A percentile compares a stretch with the other conserved stretches of the same genome.
These are phyloP conservation scores for Diaprepes abbreviatus DNA, from an alignment of 2,888 invertebrate genomes.

Conservation along the genomic window DNA sequence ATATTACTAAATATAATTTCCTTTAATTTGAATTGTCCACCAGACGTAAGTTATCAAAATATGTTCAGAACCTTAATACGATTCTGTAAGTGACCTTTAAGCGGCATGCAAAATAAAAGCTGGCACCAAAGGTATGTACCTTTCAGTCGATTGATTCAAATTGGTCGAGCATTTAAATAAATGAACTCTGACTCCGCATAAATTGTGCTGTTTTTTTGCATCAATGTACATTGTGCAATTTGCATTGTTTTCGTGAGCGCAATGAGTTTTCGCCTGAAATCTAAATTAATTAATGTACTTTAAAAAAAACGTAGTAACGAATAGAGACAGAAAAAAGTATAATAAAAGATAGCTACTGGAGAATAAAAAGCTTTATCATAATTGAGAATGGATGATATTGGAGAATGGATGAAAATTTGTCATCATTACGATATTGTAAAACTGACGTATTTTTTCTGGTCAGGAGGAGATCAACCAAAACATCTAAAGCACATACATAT, in stretches of 20 bases:
- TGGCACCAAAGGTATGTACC: constrained; percentile 39
- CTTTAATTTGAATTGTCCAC: too few relatives aligned
- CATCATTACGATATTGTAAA: too few relatives aligned
- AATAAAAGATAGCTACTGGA: too few relatives aligned
- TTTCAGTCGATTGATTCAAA: constrained; percentile 53
- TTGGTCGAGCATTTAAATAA: constrained; percentile 52
- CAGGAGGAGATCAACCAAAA: too few relatives aligned
- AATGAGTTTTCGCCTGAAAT: constrained; percentile 22
- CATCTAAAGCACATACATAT: too few relatives aligned
- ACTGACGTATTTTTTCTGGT: too few relatives aligned
- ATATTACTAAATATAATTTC: too few relatives aligned
- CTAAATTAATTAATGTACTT: constrained; percentile 21
- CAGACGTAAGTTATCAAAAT: too few relatives aligned
- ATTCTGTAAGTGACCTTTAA: constrained; percentile 2
- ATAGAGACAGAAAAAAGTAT: not conserved
- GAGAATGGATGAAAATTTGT: too few relatives aligned
- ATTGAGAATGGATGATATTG: too few relatives aligned
- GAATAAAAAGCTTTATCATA: too few relatives aligned
- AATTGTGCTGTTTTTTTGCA: constrained; percentile 35
- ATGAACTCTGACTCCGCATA: constrained; percentile 52
- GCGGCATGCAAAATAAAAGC: constrained; percentile 40
- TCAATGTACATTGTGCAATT: constrained; percentile 24
- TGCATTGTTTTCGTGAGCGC: constrained; percentile 28
- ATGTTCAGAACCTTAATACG: constrained; percentile 8
- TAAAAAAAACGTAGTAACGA: not conserved